Conservation (phyloP, 35 echinoderm and acorn worm genomes). For the Apostichopus parvimensis region DNA sequence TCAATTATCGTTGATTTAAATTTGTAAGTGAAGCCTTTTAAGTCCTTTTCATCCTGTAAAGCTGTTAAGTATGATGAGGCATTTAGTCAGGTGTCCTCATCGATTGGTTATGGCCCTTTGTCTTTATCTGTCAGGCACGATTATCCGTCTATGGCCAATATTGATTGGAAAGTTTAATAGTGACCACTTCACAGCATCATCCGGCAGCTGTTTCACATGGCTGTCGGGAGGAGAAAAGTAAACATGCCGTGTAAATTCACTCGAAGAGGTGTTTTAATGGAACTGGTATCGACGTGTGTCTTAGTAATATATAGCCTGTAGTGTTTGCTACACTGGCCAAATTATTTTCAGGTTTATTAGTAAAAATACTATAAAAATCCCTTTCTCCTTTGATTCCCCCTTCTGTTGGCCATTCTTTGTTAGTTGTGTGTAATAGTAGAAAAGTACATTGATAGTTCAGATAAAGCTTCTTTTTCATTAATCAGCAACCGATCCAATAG, state of each 20-base stretch:
- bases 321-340: no score
- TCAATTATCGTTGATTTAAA: neutral
- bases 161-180: neutral
- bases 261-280: constrained; percentile 9
- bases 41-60: neutral
- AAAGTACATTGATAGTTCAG: no score
- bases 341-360: no score
- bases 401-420: no score
- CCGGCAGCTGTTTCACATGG: constrained; percentile 19
- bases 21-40: neutral
- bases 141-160: neutral
- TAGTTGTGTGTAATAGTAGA: no score
- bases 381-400: no score
- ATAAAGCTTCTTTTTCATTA: no score
- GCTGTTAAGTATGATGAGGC: neutral
- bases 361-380: no score
- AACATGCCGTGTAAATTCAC: constrained; percentile 11
- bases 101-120: constrained; percentile 23
- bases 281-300: neutral
- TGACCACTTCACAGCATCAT: constrained; percentile 10
- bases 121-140: constrained; percentile 18
- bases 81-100: neutral
- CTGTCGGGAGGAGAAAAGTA: neutral
- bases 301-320: no score
- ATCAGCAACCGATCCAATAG: no score